A percentile compares a stretch with the other conserved stretches of the same genome.
Conservation (phyloP, 2,113 vertebrate genomes). For the Amphiprion percula region DNA sequence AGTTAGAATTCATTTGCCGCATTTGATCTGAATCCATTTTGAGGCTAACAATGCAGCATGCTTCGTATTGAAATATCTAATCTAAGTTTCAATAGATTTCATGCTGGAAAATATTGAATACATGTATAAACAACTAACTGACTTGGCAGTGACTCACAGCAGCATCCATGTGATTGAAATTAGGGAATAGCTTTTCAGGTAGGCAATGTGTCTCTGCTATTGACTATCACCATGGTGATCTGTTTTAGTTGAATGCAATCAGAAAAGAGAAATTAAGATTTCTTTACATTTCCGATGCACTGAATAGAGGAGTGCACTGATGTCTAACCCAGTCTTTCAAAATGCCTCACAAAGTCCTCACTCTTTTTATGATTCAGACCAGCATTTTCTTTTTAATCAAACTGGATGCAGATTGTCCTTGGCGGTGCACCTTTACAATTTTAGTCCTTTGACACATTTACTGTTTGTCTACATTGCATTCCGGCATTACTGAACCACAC, state of each 20-base stretch:
- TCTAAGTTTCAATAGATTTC: background rate
- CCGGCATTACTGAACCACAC: background rate
- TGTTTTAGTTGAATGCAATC: background rate
- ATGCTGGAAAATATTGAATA: background rate
- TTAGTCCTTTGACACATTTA: background rate
- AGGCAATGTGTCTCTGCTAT: constrained; percentile 3
- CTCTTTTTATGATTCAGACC: background rate
- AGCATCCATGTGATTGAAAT: constrained; percentile 9
- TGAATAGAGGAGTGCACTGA: constrained; percentile 1
- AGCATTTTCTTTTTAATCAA: constrained; percentile 8
- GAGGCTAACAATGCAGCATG: too few relatives aligned
- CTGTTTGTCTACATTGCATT: constrained; percentile 11
- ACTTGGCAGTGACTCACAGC: background rate
- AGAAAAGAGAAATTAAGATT: constrained; percentile 13
- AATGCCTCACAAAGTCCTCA: background rate
- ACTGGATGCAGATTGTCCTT: background rate
- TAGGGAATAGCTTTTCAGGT: constrained; percentile 10
- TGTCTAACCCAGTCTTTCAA: background rate
- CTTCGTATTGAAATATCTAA: too few relatives aligned
- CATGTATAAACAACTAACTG: background rate
- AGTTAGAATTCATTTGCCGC: background rate
- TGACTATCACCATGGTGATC: constrained; percentile 22
- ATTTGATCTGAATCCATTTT: background rate
- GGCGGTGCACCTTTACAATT: background rate
- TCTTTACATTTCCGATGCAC: background rate